These are phyloP conservation scores for Aplysina aerophoba DNA, from an alignment of 37 sponge, comb jelly and placozoan species.

Conservation along the genomic window DNA sequence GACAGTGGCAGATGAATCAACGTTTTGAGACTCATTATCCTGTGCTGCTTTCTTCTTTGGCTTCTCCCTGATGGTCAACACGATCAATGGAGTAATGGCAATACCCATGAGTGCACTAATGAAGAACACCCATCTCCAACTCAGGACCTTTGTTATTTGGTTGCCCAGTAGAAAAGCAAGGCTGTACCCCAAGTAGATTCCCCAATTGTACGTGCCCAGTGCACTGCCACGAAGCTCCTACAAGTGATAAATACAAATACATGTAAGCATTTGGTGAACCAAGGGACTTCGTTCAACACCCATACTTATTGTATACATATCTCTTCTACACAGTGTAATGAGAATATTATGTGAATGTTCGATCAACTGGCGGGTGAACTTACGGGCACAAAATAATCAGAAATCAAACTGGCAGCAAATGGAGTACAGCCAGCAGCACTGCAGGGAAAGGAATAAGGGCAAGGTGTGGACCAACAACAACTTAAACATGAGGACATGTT, in stretches of 20 bases:
- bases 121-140: constrained; percentile 91
- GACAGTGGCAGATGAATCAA: neutral
- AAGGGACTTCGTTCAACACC: neutral
- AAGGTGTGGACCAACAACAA: neutral
- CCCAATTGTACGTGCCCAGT: constrained; percentile 78
- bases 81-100: constrained; percentile 51
- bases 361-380: neutral
- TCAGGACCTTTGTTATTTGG: constrained; percentile 42
- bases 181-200: constrained; percentile 81
- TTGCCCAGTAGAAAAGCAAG: constrained; percentile 75
- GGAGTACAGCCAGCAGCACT: constrained; percentile 91
- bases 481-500: no score
- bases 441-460: neutral
- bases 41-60: constrained; percentile 41
- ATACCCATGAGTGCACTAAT: constrained; percentile 67
- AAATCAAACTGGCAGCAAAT: constrained; percentile 75
- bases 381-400: constrained; percentile 82
- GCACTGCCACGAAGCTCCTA: constrained; percentile 77
- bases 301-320: no score
- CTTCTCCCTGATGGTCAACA: constrained; percentile 62
- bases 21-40: neutral
- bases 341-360: neutral
- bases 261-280: neutral
- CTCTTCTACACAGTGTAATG: neutral
- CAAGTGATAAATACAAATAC: neutral